Evolutionary conservation across 2,797 vertebrate genomes (phyloP), one percentile per base, ranked within the genome.

Genomic region (Sebastes jordani): DNA sequence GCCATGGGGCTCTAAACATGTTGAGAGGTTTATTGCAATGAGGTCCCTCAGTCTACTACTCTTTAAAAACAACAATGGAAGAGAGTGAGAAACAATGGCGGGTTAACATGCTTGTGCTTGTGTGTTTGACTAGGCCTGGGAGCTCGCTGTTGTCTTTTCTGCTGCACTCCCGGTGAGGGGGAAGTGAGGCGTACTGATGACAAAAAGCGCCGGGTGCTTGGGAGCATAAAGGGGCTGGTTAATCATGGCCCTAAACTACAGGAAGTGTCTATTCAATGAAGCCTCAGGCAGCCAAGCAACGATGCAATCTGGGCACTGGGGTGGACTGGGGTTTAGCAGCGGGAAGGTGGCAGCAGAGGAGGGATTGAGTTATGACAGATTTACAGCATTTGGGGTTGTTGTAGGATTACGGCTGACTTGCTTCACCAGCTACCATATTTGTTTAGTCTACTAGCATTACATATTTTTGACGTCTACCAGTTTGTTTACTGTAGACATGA

Each of bases 171-270:
- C 76, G 67, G 49, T 92, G 92, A 88, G 95, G 84, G 93, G 93
- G 93, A 96, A 96, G 94, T 92, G 94, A 95, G 95, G 92, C 91
- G 80, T 95, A 93, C 86, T 92, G 94, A 94, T 84, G 91, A 92
- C 92, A 95, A 96, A 95, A 64, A 94, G 88, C 80, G 81, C 72
- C 78, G 90, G 90, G 79, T 90, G 91, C 89, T 88, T 74, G 91
- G 84, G 84, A 95, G 91, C 92, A 94, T 95, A 96, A 96, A 93
- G 86, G 89, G 86, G 76, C 89, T 88, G 92, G 92, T 95, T 97
- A 96, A 96, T 96, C 95, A 95, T 80, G 74, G 91, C 94, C 94
- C 92, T 95, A 93, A 95, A 95, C 88, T 92, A 92, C 93, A 95
- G 94, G 94, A 95, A 93, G 92, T 87, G 91, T 86, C 87, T 93